Conservation (phyloP, 2,888 invertebrate genomes). For the Salticus scenicus region DNA sequence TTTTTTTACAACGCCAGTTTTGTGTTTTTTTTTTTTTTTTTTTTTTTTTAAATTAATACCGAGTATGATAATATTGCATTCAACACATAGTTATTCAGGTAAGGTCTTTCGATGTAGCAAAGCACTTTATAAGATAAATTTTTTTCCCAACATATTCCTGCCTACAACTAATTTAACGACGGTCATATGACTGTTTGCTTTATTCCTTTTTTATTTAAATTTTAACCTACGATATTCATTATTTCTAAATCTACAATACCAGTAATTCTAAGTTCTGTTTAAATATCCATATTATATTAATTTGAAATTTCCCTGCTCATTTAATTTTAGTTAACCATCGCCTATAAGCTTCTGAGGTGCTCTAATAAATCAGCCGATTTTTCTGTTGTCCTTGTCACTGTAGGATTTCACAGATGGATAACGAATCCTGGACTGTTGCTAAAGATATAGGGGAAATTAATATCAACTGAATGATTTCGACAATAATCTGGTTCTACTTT, state of each 20-base stretch:
- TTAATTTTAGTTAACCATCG: neutral
- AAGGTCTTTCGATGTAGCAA: neutral
- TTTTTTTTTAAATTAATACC: too few relatives aligned
- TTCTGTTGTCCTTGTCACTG: slow-evolving; percentile 80
- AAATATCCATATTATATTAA: too few relatives aligned
- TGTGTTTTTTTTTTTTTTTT: too few relatives aligned
- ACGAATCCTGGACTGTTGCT: slow-evolving; percentile 82
- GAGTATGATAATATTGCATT: too few relatives aligned
- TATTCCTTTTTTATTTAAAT: too few relatives aligned
- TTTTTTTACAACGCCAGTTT: too few relatives aligned
- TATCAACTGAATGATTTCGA: neutral
- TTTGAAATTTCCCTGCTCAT: too few relatives aligned
- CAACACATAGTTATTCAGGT: neutral
- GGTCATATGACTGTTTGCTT: too few relatives aligned
- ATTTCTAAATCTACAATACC: too few relatives aligned
- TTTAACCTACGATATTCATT: too few relatives aligned
- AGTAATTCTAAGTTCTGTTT: too few relatives aligned
- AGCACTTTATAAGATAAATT: neutral
- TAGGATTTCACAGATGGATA: slow-evolving; percentile 82
- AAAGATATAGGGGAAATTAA: slow-evolving; percentile 78
- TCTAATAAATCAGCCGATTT: slow-evolving; percentile 1
- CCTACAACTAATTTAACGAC: neutral
- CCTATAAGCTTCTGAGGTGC: neutral
- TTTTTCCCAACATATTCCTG: neutral
- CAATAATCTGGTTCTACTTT: slow-evolving; percentile 29